Base-by-base conservation (phyloP, 2,888 invertebrate species). In the Ephialtes manifestator region DNA sequence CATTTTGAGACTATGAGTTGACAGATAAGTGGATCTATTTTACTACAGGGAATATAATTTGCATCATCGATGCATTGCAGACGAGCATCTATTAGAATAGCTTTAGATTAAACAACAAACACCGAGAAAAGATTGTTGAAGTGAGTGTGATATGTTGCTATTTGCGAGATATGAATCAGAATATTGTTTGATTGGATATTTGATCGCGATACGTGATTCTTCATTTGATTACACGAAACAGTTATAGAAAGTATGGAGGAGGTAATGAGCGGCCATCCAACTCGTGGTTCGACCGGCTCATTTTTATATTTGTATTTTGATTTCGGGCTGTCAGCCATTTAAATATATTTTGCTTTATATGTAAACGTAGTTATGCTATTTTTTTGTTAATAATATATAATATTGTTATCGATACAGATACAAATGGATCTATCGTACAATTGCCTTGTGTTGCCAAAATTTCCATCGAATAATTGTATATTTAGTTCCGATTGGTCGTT, bases 241-340 rank as follows among this genome's bases (percentile, higher is more conserved):
- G 85, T 78, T 48, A 70, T 72, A 85, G 82, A 58, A 72, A 85
- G 71, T 76, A 60, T 48, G 63, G 58, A 75, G 78, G 43, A 71
- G 75, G 65, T 79, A 58, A 67, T 20, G 55, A 31, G 28, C 55
- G 53, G 74, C 48, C 71, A 18, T 75, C 86, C 86, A 70, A 84
- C 81, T 86, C 86, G 87, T 86, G 87, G 87, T 85, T 58, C 76
- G 81, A 86, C 86, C 87, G 79, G 87, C 84, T 78, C 86, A 86
- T 88, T 87, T 88, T 86, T n/a, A 71, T 80, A 55, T 51, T 83
- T 39, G 86, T 85, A 89, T 92, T 92, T 92, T 91, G 92, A 92
- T 92, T 92, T 90, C 88, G 90, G 91, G 90, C 91, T 89, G 89
- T 89, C 89, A 91, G 91, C 92, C 92, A 91, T 91, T 90, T 89